Conservation (phyloP, 2,113 vertebrate species). For the Thalassarche chlororhynchos region DNA sequence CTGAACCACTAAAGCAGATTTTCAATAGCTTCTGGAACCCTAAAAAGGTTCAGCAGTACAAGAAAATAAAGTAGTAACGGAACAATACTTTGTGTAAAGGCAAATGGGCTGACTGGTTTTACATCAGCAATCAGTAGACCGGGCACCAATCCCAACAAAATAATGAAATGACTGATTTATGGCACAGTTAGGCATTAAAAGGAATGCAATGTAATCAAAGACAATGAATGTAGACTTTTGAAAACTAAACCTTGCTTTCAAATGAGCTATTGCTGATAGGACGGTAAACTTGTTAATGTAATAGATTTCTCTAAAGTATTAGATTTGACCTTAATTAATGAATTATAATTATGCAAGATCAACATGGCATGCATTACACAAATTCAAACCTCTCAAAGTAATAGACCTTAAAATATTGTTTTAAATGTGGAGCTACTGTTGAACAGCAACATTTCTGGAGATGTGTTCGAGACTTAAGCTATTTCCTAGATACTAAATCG, state of each 20-base stretch:
- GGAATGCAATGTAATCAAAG: not conserved
- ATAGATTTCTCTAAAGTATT: not conserved
- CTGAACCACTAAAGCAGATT: not conserved
- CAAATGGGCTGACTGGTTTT: not conserved
- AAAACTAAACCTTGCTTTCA: slow-evolving; percentile 36
- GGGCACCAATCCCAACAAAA: not conserved
- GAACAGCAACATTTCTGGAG: not conserved
- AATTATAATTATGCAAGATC: not conserved
- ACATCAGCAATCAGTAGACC: not conserved
- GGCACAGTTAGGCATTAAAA: not conserved
- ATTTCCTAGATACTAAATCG: not conserved
- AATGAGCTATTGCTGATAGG: not conserved
- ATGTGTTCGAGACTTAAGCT: not conserved
- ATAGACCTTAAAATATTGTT: not conserved
- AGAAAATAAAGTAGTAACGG: not conserved
- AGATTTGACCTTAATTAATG: slow-evolving; percentile 21
- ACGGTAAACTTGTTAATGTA: not conserved
- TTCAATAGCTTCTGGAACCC: not conserved
- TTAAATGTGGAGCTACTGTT: not conserved
- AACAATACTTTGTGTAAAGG: not conserved
- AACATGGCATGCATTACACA: not conserved
- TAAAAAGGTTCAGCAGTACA: not conserved
- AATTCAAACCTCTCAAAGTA: not conserved
- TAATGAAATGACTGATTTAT: slow-evolving; percentile 35
- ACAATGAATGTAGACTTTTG: not conserved